phyloP scores from a whole-genome alignment of 2,113 vertebrate genomes.

The Podilymbus podiceps region DNA sequence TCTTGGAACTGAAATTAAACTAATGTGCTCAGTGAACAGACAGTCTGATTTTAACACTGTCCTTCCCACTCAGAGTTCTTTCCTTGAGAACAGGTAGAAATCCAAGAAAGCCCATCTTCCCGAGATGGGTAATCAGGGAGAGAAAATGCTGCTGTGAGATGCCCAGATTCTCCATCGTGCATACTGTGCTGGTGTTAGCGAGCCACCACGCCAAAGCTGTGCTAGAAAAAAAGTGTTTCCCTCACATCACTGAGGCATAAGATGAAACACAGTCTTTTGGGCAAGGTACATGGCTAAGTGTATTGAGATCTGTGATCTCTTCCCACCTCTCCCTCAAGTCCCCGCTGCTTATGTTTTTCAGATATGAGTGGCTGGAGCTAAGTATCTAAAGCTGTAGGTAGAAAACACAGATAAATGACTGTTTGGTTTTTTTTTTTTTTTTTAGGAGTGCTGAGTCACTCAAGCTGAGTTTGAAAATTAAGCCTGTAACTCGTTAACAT shows the following conservation, averaged over 20 bases:
- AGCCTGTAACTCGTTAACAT: background rate
- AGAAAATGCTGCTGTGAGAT: background rate
- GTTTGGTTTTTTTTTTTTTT: background rate
- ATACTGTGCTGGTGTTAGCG: background rate
- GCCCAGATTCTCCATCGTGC: rapidly evolving
- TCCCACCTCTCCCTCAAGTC: background rate
- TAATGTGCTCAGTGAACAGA: background rate
- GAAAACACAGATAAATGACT: background rate
- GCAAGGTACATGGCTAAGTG: background rate
- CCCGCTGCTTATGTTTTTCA: background rate
- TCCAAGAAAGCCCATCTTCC: background rate
- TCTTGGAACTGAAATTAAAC: background rate
- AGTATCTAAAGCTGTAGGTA: background rate
- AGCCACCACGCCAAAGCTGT: background rate
- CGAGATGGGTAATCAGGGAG: background rate
- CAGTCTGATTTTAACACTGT: background rate
- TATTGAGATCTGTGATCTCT: background rate
- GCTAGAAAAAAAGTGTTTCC: background rate
- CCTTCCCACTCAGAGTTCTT: background rate
- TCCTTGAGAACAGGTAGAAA: background rate
- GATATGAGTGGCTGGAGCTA: background rate
- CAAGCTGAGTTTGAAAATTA: background rate
- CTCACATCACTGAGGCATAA: background rate
- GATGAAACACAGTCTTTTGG: background rate
- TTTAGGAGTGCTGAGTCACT: background rate